Base-by-base conservation (phyloP, 2,888 invertebrate species). In the Drosophila antonietae region DNA sequence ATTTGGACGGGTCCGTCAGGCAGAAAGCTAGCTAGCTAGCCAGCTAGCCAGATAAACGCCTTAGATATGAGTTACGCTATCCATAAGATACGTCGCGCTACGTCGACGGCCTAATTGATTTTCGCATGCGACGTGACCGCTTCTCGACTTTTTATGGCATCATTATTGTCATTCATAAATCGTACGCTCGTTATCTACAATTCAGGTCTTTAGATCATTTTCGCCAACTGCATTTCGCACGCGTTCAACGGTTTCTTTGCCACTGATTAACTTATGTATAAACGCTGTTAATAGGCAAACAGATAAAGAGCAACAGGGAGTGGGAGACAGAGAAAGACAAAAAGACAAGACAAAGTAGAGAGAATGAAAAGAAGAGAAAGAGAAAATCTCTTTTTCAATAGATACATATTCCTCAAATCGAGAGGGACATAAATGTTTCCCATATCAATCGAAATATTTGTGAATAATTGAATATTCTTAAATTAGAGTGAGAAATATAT, bases 101-200 rank as follows among this genome's bases (percentile, higher is more conserved):
- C 2, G 60, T 63, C 70, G 69, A 35, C 53, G 53, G 53, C 55
- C 55, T 82, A 83, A 83, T 83, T 86, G 88, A 86, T 86, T 86
- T 83, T 73, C 80, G 59, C 81, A 73, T 72, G 81, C 75, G 81
- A 88, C 86, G 81, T 86, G 86, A 80, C 73, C 75, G 55, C 64
- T 67, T 67, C 70, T 65, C 37, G 51, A 37, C 58, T 68, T 73
- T 73, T 73, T 62, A 70, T 77, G 71, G 53, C 83, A 88, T 85
- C 75, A 86, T 83, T 86, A 83, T 88, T 88, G 87, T 86, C 83
- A 73, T 83, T 78, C 83, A 83, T 80, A 88, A 83, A 88, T 83
- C 78, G 80, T 75, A 59, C 53, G 68, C 67, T 82, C 68, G 82
- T 83, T 83, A 88, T 88, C 76, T 81, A 58, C 55, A 69, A 75